Evolutionary conservation across 2,797 vertebrate species (phyloP).

Genomic region (Callimico goeldii): DNA sequence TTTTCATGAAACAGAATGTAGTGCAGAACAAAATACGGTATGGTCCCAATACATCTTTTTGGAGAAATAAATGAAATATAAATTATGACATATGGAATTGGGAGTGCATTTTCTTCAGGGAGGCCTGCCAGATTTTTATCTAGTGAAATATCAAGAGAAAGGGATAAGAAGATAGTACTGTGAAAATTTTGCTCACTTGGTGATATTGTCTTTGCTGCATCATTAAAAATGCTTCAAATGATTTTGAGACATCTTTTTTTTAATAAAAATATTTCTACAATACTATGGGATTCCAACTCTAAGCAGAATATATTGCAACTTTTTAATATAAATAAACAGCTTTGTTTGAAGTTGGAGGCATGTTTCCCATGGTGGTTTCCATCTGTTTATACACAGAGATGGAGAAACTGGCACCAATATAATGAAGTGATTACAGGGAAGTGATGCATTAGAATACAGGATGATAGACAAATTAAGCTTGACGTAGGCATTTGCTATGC

Average conservation of each 20-base stretch:
- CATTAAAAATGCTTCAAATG: not conserved
- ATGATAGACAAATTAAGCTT: not conserved
- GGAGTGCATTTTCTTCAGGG: not conserved
- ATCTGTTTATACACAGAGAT: conserved; percentile 58
- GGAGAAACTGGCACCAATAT: not conserved
- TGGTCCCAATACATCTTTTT: not conserved
- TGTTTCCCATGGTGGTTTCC: conserved; percentile 16
- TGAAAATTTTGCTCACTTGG: not conserved
- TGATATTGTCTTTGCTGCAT: not conserved
- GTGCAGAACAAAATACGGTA: not conserved
- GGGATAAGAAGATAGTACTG: not conserved
- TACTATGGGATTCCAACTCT: accelerated
- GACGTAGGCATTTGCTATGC: not conserved
- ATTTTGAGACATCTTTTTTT: conserved; percentile 28
- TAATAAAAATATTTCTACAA: conserved; percentile 9
- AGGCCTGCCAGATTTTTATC: not conserved
- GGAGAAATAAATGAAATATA: not conserved
- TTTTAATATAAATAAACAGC: conserved; percentile 24
- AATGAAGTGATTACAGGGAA: not conserved
- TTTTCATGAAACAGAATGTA: not conserved
- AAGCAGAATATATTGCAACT: not conserved
- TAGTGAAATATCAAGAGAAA: not conserved
- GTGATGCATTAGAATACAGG: accelerated
- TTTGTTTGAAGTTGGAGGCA: conserved; percentile 38
- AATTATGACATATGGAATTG: not conserved